Conservation (phyloP, 2,888 invertebrate species). For the Dolomedes plantarius region DNA sequence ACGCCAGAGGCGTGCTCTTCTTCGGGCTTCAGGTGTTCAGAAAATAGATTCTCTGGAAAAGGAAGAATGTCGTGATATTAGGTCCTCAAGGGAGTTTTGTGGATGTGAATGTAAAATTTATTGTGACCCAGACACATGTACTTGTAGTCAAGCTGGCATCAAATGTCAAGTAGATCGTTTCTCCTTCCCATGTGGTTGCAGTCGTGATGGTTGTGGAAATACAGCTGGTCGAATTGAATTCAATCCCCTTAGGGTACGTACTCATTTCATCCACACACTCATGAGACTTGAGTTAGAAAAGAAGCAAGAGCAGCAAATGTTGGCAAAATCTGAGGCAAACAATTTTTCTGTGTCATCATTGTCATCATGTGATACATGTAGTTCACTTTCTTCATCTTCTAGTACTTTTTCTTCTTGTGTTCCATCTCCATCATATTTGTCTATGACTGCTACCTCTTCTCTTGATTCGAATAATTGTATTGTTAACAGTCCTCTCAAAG, state of each 20-base stretch:
- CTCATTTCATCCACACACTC: slow-evolving; percentile 96
- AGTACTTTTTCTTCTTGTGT: slow-evolving; percentile 55
- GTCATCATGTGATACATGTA: slow-evolving; percentile 66
- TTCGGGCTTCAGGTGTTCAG: slow-evolving; percentile 93
- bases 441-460: slow-evolving; percentile 50
- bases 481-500: slow-evolving; percentile 55
- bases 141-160: slow-evolving; percentile 95
- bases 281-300: slow-evolving; percentile 94
- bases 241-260: slow-evolving; percentile 94
- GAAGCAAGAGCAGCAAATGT: slow-evolving; percentile 80
- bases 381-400: slow-evolving; percentile 47
- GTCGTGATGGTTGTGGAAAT: slow-evolving; percentile 94
- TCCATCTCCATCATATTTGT: slow-evolving; percentile 60
- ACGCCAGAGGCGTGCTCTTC: slow-evolving; percentile 88
- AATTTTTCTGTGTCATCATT: slow-evolving; percentile 64
- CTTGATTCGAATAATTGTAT: slow-evolving; percentile 55
- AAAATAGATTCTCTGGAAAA: slow-evolving; percentile 96
- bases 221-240: slow-evolving; percentile 95
- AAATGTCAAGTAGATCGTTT: slow-evolving; percentile 97
- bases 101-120: slow-evolving; percentile 94
- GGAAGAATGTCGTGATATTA: slow-evolving; percentile 93
- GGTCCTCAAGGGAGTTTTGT: slow-evolving; percentile 86
- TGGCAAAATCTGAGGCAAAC: slow-evolving; percentile 30
- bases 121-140: slow-evolving; percentile 96
- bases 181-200: slow-evolving; percentile 97